A percentile compares a stretch with the other conserved stretches of the same genome.
Conservation (phyloP, 2,888 invertebrate genomes). For the Andrena trimmerana region DNA sequence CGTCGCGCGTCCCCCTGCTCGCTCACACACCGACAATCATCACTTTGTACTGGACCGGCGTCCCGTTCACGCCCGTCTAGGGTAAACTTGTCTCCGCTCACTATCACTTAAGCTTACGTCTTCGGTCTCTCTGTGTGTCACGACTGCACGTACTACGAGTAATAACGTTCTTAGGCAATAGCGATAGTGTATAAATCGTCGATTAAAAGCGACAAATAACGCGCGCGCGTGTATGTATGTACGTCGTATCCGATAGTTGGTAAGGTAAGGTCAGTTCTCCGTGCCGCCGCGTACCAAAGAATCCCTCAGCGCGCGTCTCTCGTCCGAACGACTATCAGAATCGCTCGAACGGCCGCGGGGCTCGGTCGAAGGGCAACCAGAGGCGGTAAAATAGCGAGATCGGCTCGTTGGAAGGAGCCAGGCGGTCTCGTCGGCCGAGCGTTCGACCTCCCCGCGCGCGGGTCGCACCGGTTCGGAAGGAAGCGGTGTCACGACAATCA, state of each 20-base stretch:
- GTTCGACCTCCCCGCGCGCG: constrained; percentile 19
- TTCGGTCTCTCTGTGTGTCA: constrained; percentile 14
- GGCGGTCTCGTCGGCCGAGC: constrained; percentile 34
- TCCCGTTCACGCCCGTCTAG: constrained; percentile 25
- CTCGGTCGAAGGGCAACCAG: background rate
- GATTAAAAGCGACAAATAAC: constrained; percentile 2
- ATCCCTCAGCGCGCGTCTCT: constrained; percentile 2
- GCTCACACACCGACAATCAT: constrained; percentile 71
- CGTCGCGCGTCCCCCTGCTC: constrained; percentile 33
- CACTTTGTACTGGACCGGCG: constrained; percentile 43
- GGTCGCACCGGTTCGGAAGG: background rate
- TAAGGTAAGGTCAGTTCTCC: constrained; percentile 2
- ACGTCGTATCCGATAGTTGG: constrained; percentile 23
- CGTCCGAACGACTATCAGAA: constrained; percentile 55
- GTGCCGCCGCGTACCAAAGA: background rate
- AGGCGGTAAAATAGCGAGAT: background rate
- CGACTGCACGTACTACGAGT: constrained; percentile 18
- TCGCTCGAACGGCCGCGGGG: constrained; percentile 1
- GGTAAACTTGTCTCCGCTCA: constrained; percentile 29
- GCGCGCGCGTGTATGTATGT: constrained; percentile 19
- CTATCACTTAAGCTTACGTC: constrained; percentile 27
- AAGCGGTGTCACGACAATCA: constrained; percentile 27
- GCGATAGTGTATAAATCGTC: constrained; percentile 6
- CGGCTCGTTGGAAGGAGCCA: constrained; percentile 9
- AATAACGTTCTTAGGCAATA: constrained; percentile 21